Percentiles rank a stretch among this genome's conserved stretches.
These are phyloP conservation scores for Spilogale gracilis DNA, from an alignment of 2,113 vertebrate genomes.

Conservation along the genomic window DNA sequence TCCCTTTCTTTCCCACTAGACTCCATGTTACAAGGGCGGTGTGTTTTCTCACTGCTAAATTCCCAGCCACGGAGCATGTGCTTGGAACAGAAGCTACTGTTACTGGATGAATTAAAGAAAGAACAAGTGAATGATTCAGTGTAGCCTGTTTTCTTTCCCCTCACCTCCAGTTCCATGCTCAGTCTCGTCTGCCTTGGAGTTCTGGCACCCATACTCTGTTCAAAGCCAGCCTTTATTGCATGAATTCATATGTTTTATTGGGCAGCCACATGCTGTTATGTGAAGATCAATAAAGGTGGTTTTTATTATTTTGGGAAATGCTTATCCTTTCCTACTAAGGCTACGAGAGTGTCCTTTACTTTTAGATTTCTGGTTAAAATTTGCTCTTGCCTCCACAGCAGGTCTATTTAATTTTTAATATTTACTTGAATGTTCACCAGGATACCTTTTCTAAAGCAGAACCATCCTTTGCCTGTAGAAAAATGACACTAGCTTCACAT, in stretches of 20 bases:
- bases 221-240: slow-evolving; percentile 27
- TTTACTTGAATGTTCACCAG: slow-evolving; percentile 59
- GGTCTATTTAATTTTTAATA: slow-evolving; percentile 57
- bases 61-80: neutral
- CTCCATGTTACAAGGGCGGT: neutral
- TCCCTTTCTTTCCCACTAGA: slow-evolving; percentile 9
- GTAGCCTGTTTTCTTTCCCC: neutral
- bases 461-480: slow-evolving; percentile 58
- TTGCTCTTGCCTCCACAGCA: slow-evolving; percentile 53
- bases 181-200: slow-evolving; percentile 11
- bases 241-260: slow-evolving; percentile 49
- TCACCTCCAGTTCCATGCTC: neutral
- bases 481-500: slow-evolving; percentile 61
- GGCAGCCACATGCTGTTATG: slow-evolving; percentile 43
- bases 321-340: slow-evolving; percentile 52
- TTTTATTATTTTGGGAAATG: slow-evolving; percentile 64
- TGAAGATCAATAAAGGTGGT: slow-evolving; percentile 51
- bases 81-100: neutral
- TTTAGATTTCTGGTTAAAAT: slow-evolving; percentile 46
- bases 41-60: slow-evolving; percentile 11
- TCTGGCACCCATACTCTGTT: neutral
- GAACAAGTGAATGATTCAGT: neutral
- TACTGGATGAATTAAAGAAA: slow-evolving; percentile 24
- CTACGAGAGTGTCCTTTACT: neutral
- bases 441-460: slow-evolving; percentile 69